Evolutionary conservation across 2,888 invertebrate species (phyloP), one percentile per base, ranked within the genome.

Genomic region (Limenitis camilla): DNA sequence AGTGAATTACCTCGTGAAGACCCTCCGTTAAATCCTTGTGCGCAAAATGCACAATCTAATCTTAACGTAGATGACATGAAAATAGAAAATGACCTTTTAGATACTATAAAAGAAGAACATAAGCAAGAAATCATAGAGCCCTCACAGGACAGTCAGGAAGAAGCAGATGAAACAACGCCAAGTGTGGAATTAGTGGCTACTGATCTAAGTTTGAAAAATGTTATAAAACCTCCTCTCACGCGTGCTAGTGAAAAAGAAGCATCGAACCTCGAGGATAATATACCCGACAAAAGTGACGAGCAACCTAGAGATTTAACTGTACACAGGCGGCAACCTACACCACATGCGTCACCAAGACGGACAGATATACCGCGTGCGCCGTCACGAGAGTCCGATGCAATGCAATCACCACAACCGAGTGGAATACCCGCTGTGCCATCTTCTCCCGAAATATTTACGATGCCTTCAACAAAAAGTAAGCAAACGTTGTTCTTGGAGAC

Each of bases 341-440:
- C 76, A 57, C 81, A 88, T 62, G 78, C 81, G 57, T 88, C 88
- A 44, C 86, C 83, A 43, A 71, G 82, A 56, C 76, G 88, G 61
- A 81, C 82, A 61, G 87, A 87, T 9, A 76, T 84, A 62, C 87
- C 88, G 41, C 81, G 92, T 53, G 91, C 92, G 6, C 90, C 90
- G 5, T 92, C 92, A 2, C 88, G 92, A 56, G 92, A 90, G 64
- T 92, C 92, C 1, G 92, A 92, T 71, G 90, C 92, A 33, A 90
- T 92, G 69, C 92, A 92, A 71, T 93, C 93, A 5, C 92, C 93
- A 4, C 92, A 92, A 64, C 92, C 92, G 4, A 92, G 92, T 62
- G 92, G 92, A 19, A 90, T 92, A 51, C 92, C 92, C 29, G 91
- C 91, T 35, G 89, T 93, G 40, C 91, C 92, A 36, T 91, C 91